phyloP scores from a whole-genome alignment of 2,113 vertebrate species.

The Neotoma lepida region DNA sequence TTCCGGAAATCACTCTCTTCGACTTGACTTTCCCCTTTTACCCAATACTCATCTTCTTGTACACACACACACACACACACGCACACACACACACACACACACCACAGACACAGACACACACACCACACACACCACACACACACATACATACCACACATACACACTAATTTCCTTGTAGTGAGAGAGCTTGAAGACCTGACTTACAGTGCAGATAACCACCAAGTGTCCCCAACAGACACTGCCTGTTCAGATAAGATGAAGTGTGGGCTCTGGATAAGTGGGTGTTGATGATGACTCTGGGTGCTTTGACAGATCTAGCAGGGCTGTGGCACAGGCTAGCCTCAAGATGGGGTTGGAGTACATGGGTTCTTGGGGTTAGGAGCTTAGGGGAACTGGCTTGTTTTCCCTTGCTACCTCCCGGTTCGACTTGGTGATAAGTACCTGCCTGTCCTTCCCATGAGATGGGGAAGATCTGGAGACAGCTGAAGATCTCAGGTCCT shows the following conservation, averaged over 20 bases:
- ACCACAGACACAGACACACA: background rate
- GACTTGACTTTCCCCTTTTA: background rate
- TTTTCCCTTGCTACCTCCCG: background rate
- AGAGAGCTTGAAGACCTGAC: background rate
- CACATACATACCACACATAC: background rate
- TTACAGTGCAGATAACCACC: background rate
- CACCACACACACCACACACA: background rate
- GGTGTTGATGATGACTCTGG: too few relatives aligned
- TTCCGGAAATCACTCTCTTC: background rate
- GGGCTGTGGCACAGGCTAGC: accelerated
- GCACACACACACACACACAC: background rate
- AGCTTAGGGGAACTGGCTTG: background rate
- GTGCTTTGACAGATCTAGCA: background rate
- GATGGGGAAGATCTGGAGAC: background rate
- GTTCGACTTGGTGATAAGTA: too few relatives aligned
- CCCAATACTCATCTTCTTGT: background rate
- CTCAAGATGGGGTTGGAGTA: background rate
- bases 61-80: background rate
- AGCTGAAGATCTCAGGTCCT: background rate
- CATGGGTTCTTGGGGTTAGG: too few relatives aligned
- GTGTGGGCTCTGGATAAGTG: background rate
- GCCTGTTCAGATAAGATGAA: background rate
- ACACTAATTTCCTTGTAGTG: background rate
- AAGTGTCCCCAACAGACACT: background rate
- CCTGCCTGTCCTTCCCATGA: accelerated